Evolutionary conservation across 2,113 vertebrate species (phyloP), one percentile per base, ranked within the genome.

Genomic region (Lanius ludovicianus): DNA sequence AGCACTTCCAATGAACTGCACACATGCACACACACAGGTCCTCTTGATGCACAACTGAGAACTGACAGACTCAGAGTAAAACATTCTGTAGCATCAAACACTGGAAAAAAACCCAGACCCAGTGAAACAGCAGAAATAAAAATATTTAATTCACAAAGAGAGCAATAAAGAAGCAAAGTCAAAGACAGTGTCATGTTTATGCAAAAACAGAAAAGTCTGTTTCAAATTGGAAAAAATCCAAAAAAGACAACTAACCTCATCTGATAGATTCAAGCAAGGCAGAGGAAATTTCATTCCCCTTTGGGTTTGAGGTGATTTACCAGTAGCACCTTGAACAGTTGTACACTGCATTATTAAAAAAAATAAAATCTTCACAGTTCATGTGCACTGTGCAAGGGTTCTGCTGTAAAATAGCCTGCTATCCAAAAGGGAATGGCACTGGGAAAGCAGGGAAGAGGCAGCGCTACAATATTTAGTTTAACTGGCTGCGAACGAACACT

Each of bases 181-280:
- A 41, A 74, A 84, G 30, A 60, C 1, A 0, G 5, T 52, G 53
- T 11, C 4, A 0, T 35, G 22, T 31, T 89, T 73, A 84, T 24
- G 33, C 28, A 84, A 31, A 91, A 92, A 68, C 7, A 81, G 41
- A 70, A 84, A 50, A 46, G 13, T 46, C 25, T 75, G 10, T 50
- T 69, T 76, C 55, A 52, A 57, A 35, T 16, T 30, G 44, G 53
- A 81, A 93, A 37, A 33, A n/a, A 10, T 24, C 27, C 13, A 73
- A 55, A 85, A 67, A 33, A 50, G 33, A 28, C 28, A 79, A 28
- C 16, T 87, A 46, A 87, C 20, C 21, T 94, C 44, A n/a, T 6
- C 16, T 35, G 57, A 89, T 10, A 73, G 8, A 62, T 25, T 56
- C 41, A 93, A 78, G 42, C 6, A 50, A 94, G 7, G 30, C 31